Conservation (phyloP, 2,888 invertebrate genomes). For the Morpho helenor region DNA sequence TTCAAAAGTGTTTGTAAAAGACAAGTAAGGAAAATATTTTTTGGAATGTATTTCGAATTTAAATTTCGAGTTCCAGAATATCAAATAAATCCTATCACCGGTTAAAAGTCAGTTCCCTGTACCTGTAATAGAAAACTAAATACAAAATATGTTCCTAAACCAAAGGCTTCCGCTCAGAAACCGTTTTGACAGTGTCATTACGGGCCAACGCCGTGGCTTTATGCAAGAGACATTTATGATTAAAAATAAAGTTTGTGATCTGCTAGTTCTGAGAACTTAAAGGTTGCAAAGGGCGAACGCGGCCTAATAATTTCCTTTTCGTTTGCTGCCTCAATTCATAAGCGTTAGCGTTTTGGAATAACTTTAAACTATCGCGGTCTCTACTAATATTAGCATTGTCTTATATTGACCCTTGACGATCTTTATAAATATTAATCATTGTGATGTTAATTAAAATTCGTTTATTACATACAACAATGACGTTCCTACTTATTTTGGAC, state of each 20-base stretch:
- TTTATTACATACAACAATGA: too few relatives aligned
- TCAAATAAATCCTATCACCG: too few relatives aligned
- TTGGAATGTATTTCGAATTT: too few relatives aligned
- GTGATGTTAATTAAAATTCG: too few relatives aligned
- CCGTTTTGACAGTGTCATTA: constrained; percentile 46
- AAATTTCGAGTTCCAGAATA: too few relatives aligned
- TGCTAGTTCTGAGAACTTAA: constrained; percentile 46
- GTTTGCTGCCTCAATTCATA: constrained; percentile 29
- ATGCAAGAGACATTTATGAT: constrained; percentile 60
- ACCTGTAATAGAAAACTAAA: neutral
- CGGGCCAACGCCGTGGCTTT: constrained; percentile 36
- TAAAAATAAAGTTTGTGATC: constrained; percentile 58
- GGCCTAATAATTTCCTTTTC: constrained; percentile 66
- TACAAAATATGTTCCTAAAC: neutral
- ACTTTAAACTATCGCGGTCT: neutral
- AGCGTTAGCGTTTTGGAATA: constrained; percentile 13
- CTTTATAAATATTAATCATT: too few relatives aligned
- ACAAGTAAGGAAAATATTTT: too few relatives aligned
- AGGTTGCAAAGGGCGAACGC: constrained; percentile 53
- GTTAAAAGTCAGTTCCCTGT: too few relatives aligned
- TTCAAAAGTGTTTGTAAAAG: too few relatives aligned
- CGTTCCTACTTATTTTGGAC: too few relatives aligned
- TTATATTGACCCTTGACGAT: too few relatives aligned
- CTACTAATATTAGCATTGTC: too few relatives aligned
- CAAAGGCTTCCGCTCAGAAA: neutral